Base-by-base conservation (phyloP, 2,888 invertebrate genomes). In the Argyra leucocephala region DNA sequence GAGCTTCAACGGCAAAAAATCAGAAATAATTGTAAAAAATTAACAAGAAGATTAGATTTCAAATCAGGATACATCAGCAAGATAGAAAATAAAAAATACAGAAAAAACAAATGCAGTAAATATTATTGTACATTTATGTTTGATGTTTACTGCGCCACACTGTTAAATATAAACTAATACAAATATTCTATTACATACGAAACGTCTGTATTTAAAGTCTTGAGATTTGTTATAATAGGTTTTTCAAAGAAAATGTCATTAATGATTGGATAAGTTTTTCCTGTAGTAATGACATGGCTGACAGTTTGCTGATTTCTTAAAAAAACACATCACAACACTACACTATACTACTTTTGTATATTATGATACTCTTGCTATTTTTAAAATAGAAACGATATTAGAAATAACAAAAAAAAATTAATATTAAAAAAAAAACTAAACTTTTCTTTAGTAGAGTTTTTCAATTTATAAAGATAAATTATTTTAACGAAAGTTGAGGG, bases 361-460 rank as follows among this genome's bases (percentile, higher is more conserved):
- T 48, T 18, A 26, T 6, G 7, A 31, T 31, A 31, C 26, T 26
- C 9, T 26, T 26, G 5, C 9, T 31, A 31, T 31, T n/a, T n/a
- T n/a, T 26, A 31, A 9, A 48, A 48, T 5, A 48, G 48, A 18
- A 48, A 9, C 37, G 12, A 37, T 48, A 48, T 3, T 15, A 48
- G 18, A 48, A 1, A 48, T 15, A 48, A 48, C 12, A n/a, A n/a
- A n/a, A n/a, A n/a, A n/a, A n/a, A n/a, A n/a, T n/a, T n/a, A n/a
- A n/a, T n/a, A n/a, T n/a, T n/a, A n/a, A n/a, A n/a, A n/a, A n/a
- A n/a, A n/a, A n/a, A n/a, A n/a, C n/a, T n/a, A n/a, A n/a, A n/a
- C n/a, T n/a, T n/a, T n/a, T 48, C 18, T 48, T 48, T 48, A 48
- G 48, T 48, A n/a, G 48, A 48, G 48, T 48, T 48, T 48, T 48